Base-by-base conservation (phyloP, 1,140 invertebrate genomes). In the Lepidurus arcticus region DNA sequence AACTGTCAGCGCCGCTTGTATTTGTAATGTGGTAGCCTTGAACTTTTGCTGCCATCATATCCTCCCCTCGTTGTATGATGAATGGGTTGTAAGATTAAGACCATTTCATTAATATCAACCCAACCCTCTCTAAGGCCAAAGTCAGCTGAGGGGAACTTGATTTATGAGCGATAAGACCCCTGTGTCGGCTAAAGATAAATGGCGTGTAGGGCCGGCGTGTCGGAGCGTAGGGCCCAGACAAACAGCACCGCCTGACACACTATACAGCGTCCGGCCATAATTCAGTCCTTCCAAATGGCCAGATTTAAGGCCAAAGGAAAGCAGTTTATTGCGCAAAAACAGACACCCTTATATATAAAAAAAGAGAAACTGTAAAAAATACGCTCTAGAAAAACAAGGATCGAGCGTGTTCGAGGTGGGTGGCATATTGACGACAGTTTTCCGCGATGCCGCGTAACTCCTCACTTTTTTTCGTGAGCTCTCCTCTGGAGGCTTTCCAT, bases 1-100 rank as follows among this genome's bases (percentile, higher is more conserved):
- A 65, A 21, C 53, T 65, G 53, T 65, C 53, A 65, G 53, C 53
- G 53, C 53, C 21, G 53, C 16, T 65, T 65, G 53, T 65, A 65
- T 65, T 65, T 65, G 53, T 65, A 21, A 65, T 65, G 53, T 65
- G 53, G 53, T 65, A 65, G 53, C 53, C 53, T 65, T 65, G 53
- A 65, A 65, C 53, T 65, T 65, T 65, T 65, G 16, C 16, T 65
- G 53, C 53, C 53, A 21, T 65, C 53, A 16, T 65, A 21, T 65
- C 53, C 53, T 65, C 53, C 53, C 53, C 53, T 65, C 53, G 53
- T 65, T 65, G 53, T 65, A 65, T 65, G 53, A 65, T 65, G 53
- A 65, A 65, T 65, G 53, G 53, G 53, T 65, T 65, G 53, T 65
- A 65, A 65, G 53, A 65, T 65, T 65, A 65, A 65, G 53, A 65